Evolutionary conservation across 1,140 invertebrate genomes (phyloP), one percentile per base, ranked within the genome.

Genomic region (Aphaenogaster rudis): DNA sequence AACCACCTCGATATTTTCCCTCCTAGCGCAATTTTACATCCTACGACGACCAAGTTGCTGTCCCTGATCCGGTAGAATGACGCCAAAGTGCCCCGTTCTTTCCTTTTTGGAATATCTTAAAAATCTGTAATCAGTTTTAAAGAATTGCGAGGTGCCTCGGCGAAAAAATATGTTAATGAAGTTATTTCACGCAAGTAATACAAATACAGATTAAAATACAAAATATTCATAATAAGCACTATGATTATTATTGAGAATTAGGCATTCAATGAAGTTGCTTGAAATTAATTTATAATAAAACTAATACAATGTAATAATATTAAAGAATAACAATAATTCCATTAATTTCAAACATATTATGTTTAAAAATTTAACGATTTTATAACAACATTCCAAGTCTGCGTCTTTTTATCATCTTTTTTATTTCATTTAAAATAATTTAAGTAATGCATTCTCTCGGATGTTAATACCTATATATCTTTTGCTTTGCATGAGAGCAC

Each of bases 1-100:
- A 45, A 61, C 64, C 11, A 52, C 71, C 80, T 45, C 48, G 39
- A 42, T 42, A 78, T 86, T 86, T 86, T 79, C 74, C n/a, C 61
- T 67, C 74, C 36, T 45, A 39, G 39, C 64, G 54, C 48, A 78
- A 86, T 77, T 86, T 86, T 61, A 86, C 80, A 78, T 63, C 69
- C 48, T 28, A 11, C 17, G 39, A 28, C 64, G 48, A 63, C 59
- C 48, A 45, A 57, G 33, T 86, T 66, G 48, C 71, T 59, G 69
- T 54, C 48, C 48, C 39, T 69, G 66, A 82, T 87, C 57, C 45
- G 50, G 9, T 28, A 17, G 13, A 67, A 86, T 48, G 63, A 85
- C 48, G 28, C 67, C 39, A 48, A 74, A 48, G 28, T 72, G 45
- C 54, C 13, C 17, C 33, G 3, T 15, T 21, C 5, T 57, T 57